phyloP scores from a whole-genome alignment of 2,113 vertebrate genomes.

The Struthidea cinerea region DNA sequence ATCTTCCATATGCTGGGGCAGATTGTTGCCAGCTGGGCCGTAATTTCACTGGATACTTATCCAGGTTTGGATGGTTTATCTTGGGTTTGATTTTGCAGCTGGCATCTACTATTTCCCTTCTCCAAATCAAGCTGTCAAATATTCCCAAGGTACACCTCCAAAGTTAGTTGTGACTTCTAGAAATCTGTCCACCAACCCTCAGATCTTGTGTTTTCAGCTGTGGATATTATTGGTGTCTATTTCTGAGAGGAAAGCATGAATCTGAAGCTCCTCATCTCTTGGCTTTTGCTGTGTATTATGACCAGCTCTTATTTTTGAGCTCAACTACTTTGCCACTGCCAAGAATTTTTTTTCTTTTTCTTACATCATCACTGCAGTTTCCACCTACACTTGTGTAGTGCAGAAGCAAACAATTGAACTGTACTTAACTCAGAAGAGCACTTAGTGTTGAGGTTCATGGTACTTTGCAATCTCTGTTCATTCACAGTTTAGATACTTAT shows the following conservation, averaged over 20 bases:
- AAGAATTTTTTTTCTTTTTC: not conserved
- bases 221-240: not conserved
- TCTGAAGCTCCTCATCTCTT: not conserved
- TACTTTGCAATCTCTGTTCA: not conserved
- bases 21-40: not conserved
- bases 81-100: not conserved
- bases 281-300: not conserved
- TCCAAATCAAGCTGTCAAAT: not conserved
- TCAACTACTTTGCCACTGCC: not conserved
- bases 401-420: not conserved
- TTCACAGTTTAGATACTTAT: not conserved
- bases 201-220: not conserved
- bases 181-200: not conserved
- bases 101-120: not conserved
- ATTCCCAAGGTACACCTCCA: not conserved
- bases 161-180: not conserved
- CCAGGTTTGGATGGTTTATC: not conserved
- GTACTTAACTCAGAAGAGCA: not conserved
- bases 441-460: not conserved
- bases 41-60: not conserved
- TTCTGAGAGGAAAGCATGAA: not conserved
- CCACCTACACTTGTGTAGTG: not conserved
- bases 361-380: not conserved
- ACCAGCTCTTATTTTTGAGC: not conserved
- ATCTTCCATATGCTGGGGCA: not conserved